phyloP scores from a whole-genome alignment of 2,113 vertebrate genomes.

The Grammomys surdaster region DNA sequence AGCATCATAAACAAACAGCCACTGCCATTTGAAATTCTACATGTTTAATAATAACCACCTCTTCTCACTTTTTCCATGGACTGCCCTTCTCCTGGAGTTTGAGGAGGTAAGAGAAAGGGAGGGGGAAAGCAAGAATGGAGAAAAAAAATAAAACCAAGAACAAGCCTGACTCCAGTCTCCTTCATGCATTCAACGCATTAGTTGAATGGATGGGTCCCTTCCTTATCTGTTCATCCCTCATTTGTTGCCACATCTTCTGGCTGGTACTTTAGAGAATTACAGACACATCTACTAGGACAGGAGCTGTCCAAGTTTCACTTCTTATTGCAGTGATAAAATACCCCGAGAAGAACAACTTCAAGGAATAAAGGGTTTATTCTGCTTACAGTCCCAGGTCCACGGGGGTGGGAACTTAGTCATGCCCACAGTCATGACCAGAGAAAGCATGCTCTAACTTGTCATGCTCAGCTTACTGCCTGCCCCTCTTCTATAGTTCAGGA shows the following conservation, averaged over 20 bases:
- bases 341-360: background rate
- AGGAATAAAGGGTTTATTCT: background rate
- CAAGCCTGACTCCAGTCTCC: background rate
- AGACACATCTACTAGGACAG: background rate
- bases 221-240: background rate
- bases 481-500: background rate
- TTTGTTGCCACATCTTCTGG: background rate
- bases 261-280: background rate
- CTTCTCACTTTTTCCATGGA: background rate
- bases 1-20: background rate
- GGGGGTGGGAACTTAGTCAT: background rate
- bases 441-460: background rate
- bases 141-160: too few relatives aligned
- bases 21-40: background rate
- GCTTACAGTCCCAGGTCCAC: background rate
- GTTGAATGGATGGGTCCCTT: background rate
- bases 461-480: background rate
- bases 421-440: background rate
- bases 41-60: background rate
- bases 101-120: background rate
- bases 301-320: background rate
- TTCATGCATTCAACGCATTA: background rate
- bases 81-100: background rate
- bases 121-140: background rate
- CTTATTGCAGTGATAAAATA: background rate